Evolutionary conservation across 2,113 vertebrate species (phyloP).

Genomic region (Phylloscopus trochiloides): DNA sequence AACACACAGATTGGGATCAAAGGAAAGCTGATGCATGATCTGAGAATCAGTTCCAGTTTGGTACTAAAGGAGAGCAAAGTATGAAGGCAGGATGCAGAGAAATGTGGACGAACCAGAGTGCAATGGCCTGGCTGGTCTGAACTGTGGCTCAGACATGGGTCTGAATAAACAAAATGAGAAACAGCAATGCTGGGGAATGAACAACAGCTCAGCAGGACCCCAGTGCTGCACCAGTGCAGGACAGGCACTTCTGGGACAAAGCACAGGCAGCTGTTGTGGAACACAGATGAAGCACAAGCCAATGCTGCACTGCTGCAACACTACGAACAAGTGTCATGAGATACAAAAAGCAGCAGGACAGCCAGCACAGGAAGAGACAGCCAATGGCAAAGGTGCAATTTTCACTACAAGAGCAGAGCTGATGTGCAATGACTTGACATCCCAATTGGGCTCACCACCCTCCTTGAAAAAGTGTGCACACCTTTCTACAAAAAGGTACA

Average conservation of each 20-base stretch:
- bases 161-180: neutral
- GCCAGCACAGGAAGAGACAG: neutral
- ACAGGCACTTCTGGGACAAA: neutral
- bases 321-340: neutral
- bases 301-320: neutral
- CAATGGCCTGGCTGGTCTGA: neutral
- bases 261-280: fast-evolving
- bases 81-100: neutral
- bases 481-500: neutral
- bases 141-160: neutral
- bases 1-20: neutral
- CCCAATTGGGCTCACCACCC: neutral
- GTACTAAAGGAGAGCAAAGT: neutral
- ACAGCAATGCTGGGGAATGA: neutral
- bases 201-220: neutral
- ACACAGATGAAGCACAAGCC: neutral
- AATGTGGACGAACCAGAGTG: neutral
- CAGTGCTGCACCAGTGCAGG: fast-evolving
- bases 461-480: neutral
- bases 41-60: neutral
- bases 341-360: neutral
- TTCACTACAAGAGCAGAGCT: neutral
- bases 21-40: neutral
- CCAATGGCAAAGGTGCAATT: neutral
- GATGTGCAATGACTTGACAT: neutral